Evolutionary conservation across 2,113 vertebrate species (phyloP).

Genomic region (Dendrocopos noguchii): DNA sequence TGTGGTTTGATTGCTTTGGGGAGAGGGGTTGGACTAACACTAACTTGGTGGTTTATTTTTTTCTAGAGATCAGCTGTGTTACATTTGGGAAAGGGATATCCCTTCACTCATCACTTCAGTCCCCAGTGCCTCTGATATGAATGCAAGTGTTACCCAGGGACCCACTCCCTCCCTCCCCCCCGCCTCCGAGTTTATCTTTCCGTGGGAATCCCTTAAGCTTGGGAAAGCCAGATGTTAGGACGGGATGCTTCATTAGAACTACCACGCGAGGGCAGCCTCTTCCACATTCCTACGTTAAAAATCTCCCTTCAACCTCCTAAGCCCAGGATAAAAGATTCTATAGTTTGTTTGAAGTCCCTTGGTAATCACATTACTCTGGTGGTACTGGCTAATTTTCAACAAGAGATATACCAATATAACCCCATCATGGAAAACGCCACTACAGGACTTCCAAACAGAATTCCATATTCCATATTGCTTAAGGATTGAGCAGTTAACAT

Average conservation of each 20-base stretch:
- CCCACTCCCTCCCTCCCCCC: not conserved
- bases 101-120: not conserved
- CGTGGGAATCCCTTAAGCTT: not conserved
- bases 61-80: not conserved
- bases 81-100: not conserved
- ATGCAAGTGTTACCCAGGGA: not conserved
- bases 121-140: not conserved
- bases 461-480: not conserved
- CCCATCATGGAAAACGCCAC: not conserved
- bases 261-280: conserved; percentile 58
- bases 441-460: not conserved
- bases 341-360: not conserved
- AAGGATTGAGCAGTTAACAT: not conserved
- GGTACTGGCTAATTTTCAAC: not conserved
- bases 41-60: not conserved
- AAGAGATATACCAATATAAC: fast-evolving
- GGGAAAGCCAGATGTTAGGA: not conserved
- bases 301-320: not conserved
- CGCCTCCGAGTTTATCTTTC: not conserved
- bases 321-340: not conserved
- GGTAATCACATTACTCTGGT: not conserved
- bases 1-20: not conserved
- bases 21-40: not conserved
- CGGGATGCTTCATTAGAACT: fast-evolving
- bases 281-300: not conserved